Percentiles rank a stretch among this genome's conserved stretches.
Evolutionary conservation across 2,113 vertebrate species (phyloP).

Genomic region (Drymodes brunneopygia): DNA sequence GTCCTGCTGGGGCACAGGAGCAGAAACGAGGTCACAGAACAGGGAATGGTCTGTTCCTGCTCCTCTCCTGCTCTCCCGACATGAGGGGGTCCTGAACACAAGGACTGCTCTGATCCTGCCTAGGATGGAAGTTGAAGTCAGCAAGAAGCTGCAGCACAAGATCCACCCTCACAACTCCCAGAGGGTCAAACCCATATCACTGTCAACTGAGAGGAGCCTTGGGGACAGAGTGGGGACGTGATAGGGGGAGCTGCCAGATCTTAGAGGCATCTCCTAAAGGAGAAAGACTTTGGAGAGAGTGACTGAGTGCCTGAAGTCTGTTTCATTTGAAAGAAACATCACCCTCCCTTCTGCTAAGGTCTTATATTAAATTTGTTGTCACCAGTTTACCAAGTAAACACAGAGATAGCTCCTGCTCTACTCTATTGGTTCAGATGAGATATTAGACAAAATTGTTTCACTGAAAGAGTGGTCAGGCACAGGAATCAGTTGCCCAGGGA

Average conservation of each 20-base stretch:
- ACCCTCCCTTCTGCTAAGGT: not conserved
- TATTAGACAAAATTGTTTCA: not conserved
- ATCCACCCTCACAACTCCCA: not conserved
- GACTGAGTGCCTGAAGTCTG: not conserved
- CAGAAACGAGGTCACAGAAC: not conserved
- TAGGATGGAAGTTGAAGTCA: not conserved
- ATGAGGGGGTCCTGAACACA: not conserved
- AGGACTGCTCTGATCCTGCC: rapidly evolving
- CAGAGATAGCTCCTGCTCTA: not conserved
- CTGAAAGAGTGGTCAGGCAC: not conserved
- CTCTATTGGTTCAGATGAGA: not conserved
- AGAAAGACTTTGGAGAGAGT: not conserved
- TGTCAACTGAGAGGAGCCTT: not conserved
- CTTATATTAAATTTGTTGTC: not conserved
- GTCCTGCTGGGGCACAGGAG: not conserved
- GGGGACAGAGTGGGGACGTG: not conserved
- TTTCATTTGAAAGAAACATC: not conserved
- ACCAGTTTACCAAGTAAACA: not conserved
- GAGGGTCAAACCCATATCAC: not conserved
- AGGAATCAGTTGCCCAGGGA: not conserved
- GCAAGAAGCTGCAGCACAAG: not conserved
- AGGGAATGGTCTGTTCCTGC: not conserved
- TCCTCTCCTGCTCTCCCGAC: not conserved
- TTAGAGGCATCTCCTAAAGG: not conserved
- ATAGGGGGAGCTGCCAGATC: not conserved